Evolutionary conservation across 2,888 invertebrate species (phyloP).

Genomic region (Melanargia galathea): DNA sequence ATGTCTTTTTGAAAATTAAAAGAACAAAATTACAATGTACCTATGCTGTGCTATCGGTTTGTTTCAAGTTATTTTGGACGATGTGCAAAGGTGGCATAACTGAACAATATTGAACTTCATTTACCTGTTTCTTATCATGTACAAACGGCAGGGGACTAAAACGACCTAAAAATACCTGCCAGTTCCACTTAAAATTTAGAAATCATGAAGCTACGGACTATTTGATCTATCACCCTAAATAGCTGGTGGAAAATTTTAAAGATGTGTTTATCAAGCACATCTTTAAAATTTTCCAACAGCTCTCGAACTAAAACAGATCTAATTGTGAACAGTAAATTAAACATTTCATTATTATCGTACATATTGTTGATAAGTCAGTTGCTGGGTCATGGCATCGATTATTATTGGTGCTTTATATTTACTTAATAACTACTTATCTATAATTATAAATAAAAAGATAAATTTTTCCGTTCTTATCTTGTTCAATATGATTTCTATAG

Average conservation of each 20-base stretch:
- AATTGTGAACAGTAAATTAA: slow-evolving; percentile 69
- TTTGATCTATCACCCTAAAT: neutral
- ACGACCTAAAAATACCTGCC: too few species aligned
- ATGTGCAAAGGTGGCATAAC: too few species aligned
- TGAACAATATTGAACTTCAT: too few species aligned
- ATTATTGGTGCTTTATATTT: slow-evolving; percentile 1
- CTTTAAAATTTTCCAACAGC: neutral
- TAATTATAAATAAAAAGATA: neutral
- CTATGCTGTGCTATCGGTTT: too few species aligned
- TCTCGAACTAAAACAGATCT: neutral
- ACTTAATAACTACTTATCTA: neutral
- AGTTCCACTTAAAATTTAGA: neutral
- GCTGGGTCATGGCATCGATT: slow-evolving; percentile 60
- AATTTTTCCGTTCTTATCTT: slow-evolving; percentile 1
- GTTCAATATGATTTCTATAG: too few species aligned
- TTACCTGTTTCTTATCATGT: too few species aligned
- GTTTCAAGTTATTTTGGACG: too few species aligned
- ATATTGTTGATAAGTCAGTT: slow-evolving; percentile 62
- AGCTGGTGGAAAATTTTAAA: too few species aligned
- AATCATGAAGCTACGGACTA: neutral
- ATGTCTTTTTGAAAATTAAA: too few species aligned
- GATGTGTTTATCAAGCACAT: slow-evolving; percentile 1
- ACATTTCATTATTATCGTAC: slow-evolving; percentile 56
- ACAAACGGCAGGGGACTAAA: too few species aligned
- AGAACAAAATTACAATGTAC: too few species aligned